Evolutionary conservation across 2,113 vertebrate species (phyloP).

Genomic region (Labeo catla): DNA sequence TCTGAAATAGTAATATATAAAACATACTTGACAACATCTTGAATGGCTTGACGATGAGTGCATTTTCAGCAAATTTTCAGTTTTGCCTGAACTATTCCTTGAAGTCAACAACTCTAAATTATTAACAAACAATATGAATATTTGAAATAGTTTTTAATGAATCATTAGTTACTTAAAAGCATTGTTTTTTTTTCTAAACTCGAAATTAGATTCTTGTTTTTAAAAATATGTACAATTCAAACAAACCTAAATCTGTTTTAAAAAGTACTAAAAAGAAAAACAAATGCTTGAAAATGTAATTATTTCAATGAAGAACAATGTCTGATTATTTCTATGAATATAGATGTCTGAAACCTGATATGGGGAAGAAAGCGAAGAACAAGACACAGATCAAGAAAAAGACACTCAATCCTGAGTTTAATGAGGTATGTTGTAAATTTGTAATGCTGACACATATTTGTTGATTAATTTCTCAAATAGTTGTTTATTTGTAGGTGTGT

Average conservation of each 20-base stretch:
- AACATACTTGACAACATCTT: background rate
- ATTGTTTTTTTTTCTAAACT: no score
- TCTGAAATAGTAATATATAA: no score
- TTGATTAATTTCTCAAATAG: background rate
- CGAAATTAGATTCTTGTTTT: no score
- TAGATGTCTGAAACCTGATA: constrained; percentile 95
- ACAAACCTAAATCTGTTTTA: no score
- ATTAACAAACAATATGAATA: no score
- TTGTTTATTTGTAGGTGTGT: background rate
- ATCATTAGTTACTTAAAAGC: no score
- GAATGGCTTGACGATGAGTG: background rate
- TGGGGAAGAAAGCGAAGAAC: constrained; percentile 96
- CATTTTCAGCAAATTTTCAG: background rate
- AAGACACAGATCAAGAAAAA: constrained; percentile 99
- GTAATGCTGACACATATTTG: background rate
- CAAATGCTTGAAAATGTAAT: no score
- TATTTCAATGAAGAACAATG: no score
- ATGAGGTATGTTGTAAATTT: constrained; percentile 80
- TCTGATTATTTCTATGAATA: constrained; percentile 5
- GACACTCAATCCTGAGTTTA: constrained; percentile 95
- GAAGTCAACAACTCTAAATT: background rate
- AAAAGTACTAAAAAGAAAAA: no score
- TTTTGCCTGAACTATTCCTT: no score
- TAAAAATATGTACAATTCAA: no score
- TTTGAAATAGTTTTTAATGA: no score